Conservation (phyloP, 1,140 invertebrate genomes). For the Asobara japonica region DNA sequence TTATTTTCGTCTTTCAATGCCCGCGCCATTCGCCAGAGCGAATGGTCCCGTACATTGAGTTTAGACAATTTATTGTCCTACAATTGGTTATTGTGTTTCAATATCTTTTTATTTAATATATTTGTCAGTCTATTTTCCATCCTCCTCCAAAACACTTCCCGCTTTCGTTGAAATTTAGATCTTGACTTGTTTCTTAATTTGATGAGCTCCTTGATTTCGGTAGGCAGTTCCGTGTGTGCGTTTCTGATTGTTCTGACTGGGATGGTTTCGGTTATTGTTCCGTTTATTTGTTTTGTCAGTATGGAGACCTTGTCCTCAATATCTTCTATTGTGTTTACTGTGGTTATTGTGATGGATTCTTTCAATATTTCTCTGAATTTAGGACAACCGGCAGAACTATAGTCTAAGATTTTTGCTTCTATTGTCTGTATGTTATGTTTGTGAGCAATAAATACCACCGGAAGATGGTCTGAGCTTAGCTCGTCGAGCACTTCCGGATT, state of each 20-base stretch:
- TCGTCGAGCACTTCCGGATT: not conserved
- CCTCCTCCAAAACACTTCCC: not conserved
- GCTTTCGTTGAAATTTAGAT: not conserved
- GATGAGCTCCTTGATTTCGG: not conserved
- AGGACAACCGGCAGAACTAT: not conserved
- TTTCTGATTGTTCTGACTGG: not conserved
- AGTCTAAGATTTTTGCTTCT: not conserved
- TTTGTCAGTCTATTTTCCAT: not conserved
- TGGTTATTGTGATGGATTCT: not conserved
- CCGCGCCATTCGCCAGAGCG: not conserved
- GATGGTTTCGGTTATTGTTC: not conserved
- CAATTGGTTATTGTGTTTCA: not conserved
- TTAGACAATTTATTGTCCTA: not conserved
- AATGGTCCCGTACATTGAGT: not conserved
- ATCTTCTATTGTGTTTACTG: not conserved
- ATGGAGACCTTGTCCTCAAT: not conserved
- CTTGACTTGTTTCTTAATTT: not conserved
- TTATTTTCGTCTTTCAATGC: not conserved
- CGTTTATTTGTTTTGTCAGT: not conserved
- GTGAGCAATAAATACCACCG: not conserved
- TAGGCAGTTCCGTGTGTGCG: not conserved
- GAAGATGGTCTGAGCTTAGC: not conserved
- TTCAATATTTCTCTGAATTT: not conserved
- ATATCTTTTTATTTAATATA: not conserved
- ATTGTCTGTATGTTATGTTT: not conserved